Percentiles rank a stretch among this genome's conserved stretches.
phyloP scores from a whole-genome alignment of 1,140 invertebrate species.

The Popillia japonica region DNA sequence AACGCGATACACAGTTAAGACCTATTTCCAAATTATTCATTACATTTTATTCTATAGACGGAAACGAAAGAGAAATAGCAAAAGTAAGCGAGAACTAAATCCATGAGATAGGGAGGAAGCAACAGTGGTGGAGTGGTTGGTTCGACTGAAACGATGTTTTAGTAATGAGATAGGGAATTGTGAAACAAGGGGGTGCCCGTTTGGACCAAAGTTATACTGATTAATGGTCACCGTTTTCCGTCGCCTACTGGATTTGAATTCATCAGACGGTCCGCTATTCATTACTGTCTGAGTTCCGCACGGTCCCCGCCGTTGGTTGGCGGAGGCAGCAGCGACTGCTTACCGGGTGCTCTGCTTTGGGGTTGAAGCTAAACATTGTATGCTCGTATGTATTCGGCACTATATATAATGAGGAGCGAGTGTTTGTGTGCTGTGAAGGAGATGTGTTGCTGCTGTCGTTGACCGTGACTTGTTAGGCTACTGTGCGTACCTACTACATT shows the following conservation, averaged over 20 bases:
- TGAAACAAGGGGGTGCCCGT: slow-evolving; percentile 29
- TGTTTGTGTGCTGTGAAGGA: neutral
- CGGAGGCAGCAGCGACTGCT: neutral
- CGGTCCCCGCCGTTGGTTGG: neutral
- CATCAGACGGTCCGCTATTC: slow-evolving; percentile 53
- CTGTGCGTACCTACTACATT: neutral
- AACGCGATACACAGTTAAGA: neutral
- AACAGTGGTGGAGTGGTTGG: neutral
- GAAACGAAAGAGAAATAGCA: neutral
- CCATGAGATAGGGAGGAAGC: neutral
- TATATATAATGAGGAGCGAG: no score
- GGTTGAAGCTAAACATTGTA: neutral
- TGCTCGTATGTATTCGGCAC: neutral
- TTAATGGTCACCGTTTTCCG: slow-evolving; percentile 54
- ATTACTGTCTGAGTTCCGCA: slow-evolving; percentile 49
- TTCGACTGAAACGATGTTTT: slow-evolving; percentile 21
- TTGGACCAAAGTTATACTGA: slow-evolving; percentile 54
- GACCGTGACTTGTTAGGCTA: neutral
- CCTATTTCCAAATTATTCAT: slow-evolving; percentile 36
- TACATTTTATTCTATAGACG: slow-evolving; percentile 21
- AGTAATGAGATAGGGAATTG: slow-evolving; percentile 39
- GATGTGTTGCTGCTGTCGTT: neutral
- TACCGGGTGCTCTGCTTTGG: neutral
- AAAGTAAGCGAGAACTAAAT: neutral
- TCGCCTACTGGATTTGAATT: slow-evolving; percentile 54